phyloP scores from a whole-genome alignment of 2,797 vertebrate genomes.

The Thalassophryne amazonica region DNA sequence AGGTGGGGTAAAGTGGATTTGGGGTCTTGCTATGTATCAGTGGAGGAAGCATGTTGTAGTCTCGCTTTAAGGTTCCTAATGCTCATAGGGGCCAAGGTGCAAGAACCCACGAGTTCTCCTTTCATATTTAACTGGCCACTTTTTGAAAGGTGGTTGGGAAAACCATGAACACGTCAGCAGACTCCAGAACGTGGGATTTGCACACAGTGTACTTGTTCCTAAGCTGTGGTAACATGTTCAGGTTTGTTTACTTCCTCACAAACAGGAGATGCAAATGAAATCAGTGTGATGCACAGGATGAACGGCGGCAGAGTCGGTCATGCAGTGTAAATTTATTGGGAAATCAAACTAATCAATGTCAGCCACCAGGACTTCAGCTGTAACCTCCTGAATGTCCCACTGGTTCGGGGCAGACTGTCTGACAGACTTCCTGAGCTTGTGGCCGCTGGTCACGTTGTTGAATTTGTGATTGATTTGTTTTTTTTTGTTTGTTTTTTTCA shows the following conservation, averaged over 20 bases:
- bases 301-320: conserved; percentile 20
- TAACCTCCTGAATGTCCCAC: background rate
- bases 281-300: conserved; percentile 21
- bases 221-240: too few species aligned
- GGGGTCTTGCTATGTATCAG: conserved; percentile 42
- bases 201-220: too few species aligned
- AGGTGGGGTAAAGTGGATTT: conserved; percentile 57
- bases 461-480: conserved; percentile 19
- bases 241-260: too few species aligned
- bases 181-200: too few species aligned
- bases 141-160: too few species aligned
- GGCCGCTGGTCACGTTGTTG: conserved; percentile 14
- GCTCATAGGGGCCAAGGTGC: too few species aligned
- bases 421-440: conserved; percentile 37
- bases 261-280: background rate
- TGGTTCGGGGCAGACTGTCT: conserved; percentile 35
- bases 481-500: too few species aligned
- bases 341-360: conserved; percentile 41
- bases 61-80: too few species aligned
- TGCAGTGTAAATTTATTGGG: conserved; percentile 24
- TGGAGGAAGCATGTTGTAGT: conserved; percentile 13
- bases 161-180: too few species aligned
- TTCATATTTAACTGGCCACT: too few species aligned
- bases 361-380: conserved; percentile 38
- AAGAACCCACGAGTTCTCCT: too few species aligned